These are phyloP conservation scores for Enteromius fasciolatus DNA, from an alignment of 2,797 vertebrate species.

Conservation along the genomic window DNA sequence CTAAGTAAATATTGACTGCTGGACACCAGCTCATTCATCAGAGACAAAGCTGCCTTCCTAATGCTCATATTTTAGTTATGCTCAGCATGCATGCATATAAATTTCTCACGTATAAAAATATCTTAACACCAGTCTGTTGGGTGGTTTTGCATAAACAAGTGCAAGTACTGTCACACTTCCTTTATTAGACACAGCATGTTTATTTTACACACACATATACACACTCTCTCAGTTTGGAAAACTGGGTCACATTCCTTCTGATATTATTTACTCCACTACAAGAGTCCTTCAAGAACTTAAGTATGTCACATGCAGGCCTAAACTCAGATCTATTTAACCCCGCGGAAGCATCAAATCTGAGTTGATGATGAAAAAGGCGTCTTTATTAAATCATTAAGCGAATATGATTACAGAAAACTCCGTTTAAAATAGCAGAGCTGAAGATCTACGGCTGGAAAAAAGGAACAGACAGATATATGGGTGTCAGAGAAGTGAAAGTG, in stretches of 20 bases:
- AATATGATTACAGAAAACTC: background rate
- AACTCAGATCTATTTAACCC: background rate
- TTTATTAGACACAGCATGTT: background rate
- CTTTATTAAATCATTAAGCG: background rate
- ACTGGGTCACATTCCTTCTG: conserved; percentile 26
- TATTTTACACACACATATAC: background rate
- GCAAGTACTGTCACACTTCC: background rate
- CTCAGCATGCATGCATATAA: background rate
- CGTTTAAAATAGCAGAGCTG: background rate
- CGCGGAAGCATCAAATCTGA: background rate
- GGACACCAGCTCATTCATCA: background rate
- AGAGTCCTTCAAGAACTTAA: conserved; percentile 29
- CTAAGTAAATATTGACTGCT: conserved; percentile 16
- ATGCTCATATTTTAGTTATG: background rate
- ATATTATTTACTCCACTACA: conserved; percentile 26
- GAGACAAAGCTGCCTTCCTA: background rate
- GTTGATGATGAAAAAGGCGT: background rate
- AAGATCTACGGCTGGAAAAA: background rate
- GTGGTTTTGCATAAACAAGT: background rate
- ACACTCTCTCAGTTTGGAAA: conserved; percentile 10
- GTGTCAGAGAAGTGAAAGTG: conserved; percentile 24
- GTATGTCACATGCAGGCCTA: conserved; percentile 25
- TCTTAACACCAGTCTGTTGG: background rate
- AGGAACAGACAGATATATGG: background rate
- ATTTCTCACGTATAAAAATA: background rate